Evolutionary conservation across 2,888 invertebrate genomes (phyloP).

Genomic region (Spodoptera exigua): DNA sequence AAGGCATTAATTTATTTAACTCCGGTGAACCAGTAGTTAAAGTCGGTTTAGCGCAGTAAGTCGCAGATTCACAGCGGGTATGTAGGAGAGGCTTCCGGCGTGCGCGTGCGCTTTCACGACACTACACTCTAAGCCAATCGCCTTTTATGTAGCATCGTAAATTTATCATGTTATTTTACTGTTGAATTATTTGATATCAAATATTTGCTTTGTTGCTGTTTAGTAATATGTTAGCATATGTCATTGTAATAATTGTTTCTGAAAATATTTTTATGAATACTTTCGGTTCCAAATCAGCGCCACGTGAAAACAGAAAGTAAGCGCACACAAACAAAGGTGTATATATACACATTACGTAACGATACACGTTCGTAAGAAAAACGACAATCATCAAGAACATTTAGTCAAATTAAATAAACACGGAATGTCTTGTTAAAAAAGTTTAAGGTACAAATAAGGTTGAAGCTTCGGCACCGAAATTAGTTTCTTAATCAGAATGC

Average conservation of each 20-base stretch:
- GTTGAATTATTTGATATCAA: slow-evolving; percentile 49
- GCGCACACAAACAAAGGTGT: slow-evolving; percentile 11
- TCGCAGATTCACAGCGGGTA: slow-evolving; percentile 68
- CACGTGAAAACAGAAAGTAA: slow-evolving; percentile 35
- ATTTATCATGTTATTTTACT: slow-evolving; percentile 62
- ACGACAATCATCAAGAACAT: slow-evolving; percentile 35
- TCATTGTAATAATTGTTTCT: slow-evolving; percentile 19
- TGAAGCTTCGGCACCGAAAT: slow-evolving; percentile 72
- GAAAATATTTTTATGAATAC: slow-evolving; percentile 18
- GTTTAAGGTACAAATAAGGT: slow-evolving; percentile 64
- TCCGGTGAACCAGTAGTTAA: slow-evolving; percentile 65
- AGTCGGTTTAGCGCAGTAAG: slow-evolving; percentile 62
- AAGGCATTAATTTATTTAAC: slow-evolving; percentile 68
- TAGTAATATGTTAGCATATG: slow-evolving; percentile 27
- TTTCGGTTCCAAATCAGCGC: slow-evolving; percentile 17
- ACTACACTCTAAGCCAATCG: slow-evolving; percentile 65
- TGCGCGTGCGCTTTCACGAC: slow-evolving; percentile 67
- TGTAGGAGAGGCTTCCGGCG: slow-evolving; percentile 68
- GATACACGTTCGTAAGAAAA: slow-evolving; percentile 20
- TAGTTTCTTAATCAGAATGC: slow-evolving; percentile 83
- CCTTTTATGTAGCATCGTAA: slow-evolving; percentile 65
- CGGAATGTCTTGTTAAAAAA: slow-evolving; percentile 60
- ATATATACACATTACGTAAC: slow-evolving; percentile 29
- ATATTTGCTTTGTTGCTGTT: slow-evolving; percentile 20
- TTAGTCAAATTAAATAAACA: slow-evolving; percentile 58